Evolutionary conservation across 2,888 invertebrate species (phyloP), one percentile per base, ranked within the genome.

Genomic region (Drosophila neonasuta): DNA sequence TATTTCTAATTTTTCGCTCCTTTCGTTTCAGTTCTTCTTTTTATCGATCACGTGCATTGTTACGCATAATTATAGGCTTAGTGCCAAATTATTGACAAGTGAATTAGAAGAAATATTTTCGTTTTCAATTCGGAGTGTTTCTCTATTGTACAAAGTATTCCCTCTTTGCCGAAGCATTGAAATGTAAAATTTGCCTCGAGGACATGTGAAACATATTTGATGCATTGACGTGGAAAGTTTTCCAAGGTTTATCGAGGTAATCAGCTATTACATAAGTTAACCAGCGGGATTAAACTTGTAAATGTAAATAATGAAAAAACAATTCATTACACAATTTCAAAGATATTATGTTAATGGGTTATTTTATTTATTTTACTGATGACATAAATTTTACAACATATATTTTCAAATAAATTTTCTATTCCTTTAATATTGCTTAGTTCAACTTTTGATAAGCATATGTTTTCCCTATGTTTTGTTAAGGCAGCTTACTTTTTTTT

Each of bases 21-120:
- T 42, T 60, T 63, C 42, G 52, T 61, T 46, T 34, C 17, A 55
- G 13, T 51, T 49, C 5, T 39, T 36, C 24, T 57, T 42, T 52
- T 41, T 56, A 51, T 61, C 71, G 77, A 60, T 59, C 67, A 66
- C 71, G 68, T 64, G 72, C 78, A 80, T 83, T 86, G 78, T 80
- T 77, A 24, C 84, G 78, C 71, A 80, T 81, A 81, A 81, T 81
- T 81, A 86, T 83, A 49, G 81, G 86, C 86, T 86, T 83, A 86
- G 65, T 73, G 36, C 41, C 71, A 71, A 74, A 75, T 86, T 85
- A 83, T 86, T 83, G 85, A 60, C 83, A 83, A 83, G 83, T 83
- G 83, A 83, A 77, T 83, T 83, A 86, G 83, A 86, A 86, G 78
- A 8, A 79, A 81, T 71, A 71, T 81, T 70, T 66, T 59, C 64